Conservation (phyloP, 2,113 vertebrate genomes). For the Oryzias melastigma region DNA sequence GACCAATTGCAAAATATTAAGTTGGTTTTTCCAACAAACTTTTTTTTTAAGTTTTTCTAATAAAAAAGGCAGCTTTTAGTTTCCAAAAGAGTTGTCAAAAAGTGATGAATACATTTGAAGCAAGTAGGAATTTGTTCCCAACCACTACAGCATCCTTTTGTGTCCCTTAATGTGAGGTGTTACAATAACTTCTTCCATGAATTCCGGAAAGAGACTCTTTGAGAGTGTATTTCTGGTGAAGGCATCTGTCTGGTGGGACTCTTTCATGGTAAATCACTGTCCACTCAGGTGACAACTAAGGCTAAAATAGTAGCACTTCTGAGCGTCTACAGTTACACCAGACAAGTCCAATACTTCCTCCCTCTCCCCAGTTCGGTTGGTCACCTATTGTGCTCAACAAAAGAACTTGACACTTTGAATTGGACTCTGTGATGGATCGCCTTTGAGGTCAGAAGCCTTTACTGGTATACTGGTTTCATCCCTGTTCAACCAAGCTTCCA, state of each 20-base stretch:
- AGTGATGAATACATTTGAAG: too few relatives aligned
- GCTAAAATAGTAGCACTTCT: slow-evolving; percentile 69
- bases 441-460: slow-evolving; percentile 75
- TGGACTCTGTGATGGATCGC: slow-evolving; percentile 73
- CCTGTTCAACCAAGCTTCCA: slow-evolving; percentile 51
- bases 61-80: too few relatives aligned
- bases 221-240: slow-evolving; percentile 14
- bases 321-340: slow-evolving; percentile 71
- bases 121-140: too few relatives aligned
- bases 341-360: slow-evolving; percentile 77
- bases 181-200: background rate
- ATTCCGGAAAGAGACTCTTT: slow-evolving; percentile 9
- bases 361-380: slow-evolving; percentile 73
- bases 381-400: slow-evolving; percentile 68
- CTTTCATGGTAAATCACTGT: slow-evolving; percentile 57
- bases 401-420: slow-evolving; percentile 74
- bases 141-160: too few relatives aligned
- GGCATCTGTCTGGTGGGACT: slow-evolving; percentile 44
- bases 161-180: too few relatives aligned
- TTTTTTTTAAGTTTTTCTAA: too few relatives aligned
- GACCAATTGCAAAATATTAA: too few relatives aligned
- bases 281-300: slow-evolving; percentile 60
- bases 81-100: too few relatives aligned
- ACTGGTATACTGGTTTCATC: slow-evolving; percentile 72
- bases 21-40: background rate